Evolutionary conservation across 2,888 invertebrate species (phyloP), one percentile per base, ranked within the genome.

Genomic region (Microplitis manilae): DNA sequence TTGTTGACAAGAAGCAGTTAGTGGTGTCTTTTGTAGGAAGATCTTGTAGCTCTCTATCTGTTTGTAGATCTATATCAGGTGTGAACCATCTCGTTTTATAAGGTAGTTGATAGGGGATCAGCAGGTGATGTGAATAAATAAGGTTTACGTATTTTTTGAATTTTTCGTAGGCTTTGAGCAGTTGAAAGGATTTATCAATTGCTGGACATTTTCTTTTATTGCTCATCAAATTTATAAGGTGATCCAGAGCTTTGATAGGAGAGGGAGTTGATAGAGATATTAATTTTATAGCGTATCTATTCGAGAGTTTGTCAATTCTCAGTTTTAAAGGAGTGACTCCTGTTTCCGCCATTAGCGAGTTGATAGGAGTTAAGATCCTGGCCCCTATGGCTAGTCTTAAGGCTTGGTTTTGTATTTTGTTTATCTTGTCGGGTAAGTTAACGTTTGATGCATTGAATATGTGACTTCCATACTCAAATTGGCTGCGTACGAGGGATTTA

Each of bases 401-500:
- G 4, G 62, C 62, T n/a, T n/a, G 62, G 15, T 62, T 17, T 62
- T 62, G 62, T 17, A 62, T 62, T 62, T 62, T 62, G 0, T 15
- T n/a, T 1, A 62, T 62, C 6, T 13, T 8, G 62, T 62, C 4
- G 15, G 17, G 62, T 7, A 7, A 62, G 2, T 15, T 62, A 5
- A 17, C 17, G 38, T 65, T 65, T 2, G 5, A 65, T 7, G 38
- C 8, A 61, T 40, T 70, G 50, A 50, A 9, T 69, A 77, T 30
- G 8, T 65, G 65, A 65, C 70, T 4, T 5, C 70, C 70, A 59
- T 70, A 70, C 13, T 70, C 59, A 0, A 50, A 30, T 59, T 50
- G 41, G 13, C 50, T 60, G 2, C 30, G n/a, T 6, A 60, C 20
- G 8, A 70, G 20, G 7, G 59, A 6, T 30, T 30, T 70, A 13